These are phyloP conservation scores for Mesorhabditis belari DNA, from an alignment of 2,888 invertebrate genomes.

Conservation along the genomic window DNA sequence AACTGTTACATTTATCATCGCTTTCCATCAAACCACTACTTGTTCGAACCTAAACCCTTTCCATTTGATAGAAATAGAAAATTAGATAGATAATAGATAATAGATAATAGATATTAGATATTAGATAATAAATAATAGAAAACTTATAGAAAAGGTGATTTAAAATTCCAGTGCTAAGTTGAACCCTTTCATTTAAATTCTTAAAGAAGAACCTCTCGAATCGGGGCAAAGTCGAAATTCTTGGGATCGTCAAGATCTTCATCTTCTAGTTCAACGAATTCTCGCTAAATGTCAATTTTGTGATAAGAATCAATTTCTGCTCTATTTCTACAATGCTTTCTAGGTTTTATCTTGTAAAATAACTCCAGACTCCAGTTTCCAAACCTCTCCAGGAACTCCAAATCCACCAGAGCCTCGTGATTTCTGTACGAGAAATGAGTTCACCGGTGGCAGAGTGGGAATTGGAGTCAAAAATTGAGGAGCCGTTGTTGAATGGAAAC, in stretches of 20 bases:
- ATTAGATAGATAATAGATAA: no score
- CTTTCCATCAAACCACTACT: not conserved
- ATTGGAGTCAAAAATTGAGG: not conserved
- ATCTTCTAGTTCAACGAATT: not conserved
- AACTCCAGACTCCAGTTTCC: not conserved
- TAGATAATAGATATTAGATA: no score
- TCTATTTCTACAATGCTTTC: no score
- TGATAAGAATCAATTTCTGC: not conserved
- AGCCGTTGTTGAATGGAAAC: no score
- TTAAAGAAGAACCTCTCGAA: not conserved
- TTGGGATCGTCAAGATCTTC: not conserved
- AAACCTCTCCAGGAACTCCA: not conserved
- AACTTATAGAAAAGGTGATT: no score
- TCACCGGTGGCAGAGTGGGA: not conserved
- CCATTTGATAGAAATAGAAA: no score
- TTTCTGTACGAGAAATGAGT: not conserved
- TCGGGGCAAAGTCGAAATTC: not conserved
- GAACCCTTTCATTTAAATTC: no score
- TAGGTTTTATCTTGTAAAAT: no score
- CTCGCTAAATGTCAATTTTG: not conserved
- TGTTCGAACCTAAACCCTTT: no score
- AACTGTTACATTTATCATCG: conserved; percentile 49
- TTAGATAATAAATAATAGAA: no score
- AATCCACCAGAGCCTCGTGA: not conserved
- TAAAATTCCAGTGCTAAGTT: not conserved